Evolutionary conservation across 2,113 vertebrate genomes (phyloP).

Genomic region (Carettochelys insculpta): DNA sequence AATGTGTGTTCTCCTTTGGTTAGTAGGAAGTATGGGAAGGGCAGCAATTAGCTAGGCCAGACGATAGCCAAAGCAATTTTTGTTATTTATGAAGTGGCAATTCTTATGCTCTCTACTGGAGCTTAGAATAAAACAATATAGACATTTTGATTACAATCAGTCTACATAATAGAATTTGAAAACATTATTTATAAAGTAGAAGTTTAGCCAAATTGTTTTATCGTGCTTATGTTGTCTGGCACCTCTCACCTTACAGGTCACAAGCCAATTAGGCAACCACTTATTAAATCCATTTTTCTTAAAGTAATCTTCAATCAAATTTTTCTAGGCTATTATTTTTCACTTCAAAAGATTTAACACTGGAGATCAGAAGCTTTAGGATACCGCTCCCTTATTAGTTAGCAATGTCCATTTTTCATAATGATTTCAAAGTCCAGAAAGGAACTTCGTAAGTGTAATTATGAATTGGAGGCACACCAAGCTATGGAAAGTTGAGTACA

Average conservation of each 20-base stretch:
- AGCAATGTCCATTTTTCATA: conserved; percentile 20
- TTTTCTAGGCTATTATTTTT: conserved; percentile 49
- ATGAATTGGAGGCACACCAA: conserved; percentile 22
- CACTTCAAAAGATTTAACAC: conserved; percentile 48
- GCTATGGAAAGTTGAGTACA: background rate
- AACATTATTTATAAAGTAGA: conserved; percentile 26
- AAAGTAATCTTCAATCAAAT: conserved; percentile 19
- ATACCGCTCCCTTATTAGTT: conserved; percentile 24
- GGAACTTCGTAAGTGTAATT: conserved; percentile 1
- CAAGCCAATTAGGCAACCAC: background rate
- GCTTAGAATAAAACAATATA: background rate
- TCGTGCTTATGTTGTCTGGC: conserved; percentile 8
- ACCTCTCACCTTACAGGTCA: conserved; percentile 3
- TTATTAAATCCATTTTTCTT: conserved; percentile 44
- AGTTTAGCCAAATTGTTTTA: background rate
- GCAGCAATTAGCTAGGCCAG: background rate
- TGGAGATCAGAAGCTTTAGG: conserved; percentile 38
- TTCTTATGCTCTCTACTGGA: background rate
- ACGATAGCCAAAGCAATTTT: background rate
- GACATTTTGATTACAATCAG: background rate
- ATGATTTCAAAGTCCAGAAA: conserved; percentile 33
- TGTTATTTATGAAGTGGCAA: conserved; percentile 10
- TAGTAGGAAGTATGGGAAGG: background rate
- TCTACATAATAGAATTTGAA: conserved; percentile 3
- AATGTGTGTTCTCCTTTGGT: background rate